These are phyloP conservation scores for Aphelinus atriplicis DNA, from an alignment of 1,140 invertebrate genomes.

Conservation along the genomic window DNA sequence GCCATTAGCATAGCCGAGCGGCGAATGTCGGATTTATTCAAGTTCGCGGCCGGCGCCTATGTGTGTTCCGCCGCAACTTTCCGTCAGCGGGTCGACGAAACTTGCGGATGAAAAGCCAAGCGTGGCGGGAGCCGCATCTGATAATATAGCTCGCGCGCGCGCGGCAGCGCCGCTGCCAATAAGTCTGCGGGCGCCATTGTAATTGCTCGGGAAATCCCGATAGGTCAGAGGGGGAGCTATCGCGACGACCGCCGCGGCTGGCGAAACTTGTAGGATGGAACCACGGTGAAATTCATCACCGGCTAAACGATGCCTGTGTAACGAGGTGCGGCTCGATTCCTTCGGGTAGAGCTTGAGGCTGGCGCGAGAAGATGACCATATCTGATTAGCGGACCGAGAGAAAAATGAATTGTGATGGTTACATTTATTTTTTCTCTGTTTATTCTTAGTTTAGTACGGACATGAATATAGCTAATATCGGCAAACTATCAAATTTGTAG, in stretches of 20 bases:
- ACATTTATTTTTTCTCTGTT: too few species aligned
- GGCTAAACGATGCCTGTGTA: too few species aligned
- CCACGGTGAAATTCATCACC: too few species aligned
- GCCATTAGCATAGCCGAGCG: slow-evolving; percentile 31
- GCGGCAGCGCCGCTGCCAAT: not conserved
- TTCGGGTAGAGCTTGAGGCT: too few species aligned
- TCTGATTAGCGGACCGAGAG: too few species aligned
- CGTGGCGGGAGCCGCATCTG: slow-evolving; percentile 14
- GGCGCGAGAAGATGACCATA: too few species aligned
- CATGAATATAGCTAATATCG: too few species aligned
- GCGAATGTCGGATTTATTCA: slow-evolving; percentile 6
- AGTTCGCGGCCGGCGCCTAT: not conserved
- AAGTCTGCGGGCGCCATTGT: slow-evolving; percentile 15
- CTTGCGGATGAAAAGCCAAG: slow-evolving; percentile 28
- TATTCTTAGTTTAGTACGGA: too few species aligned
- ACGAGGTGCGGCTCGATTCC: too few species aligned
- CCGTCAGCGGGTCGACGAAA: not conserved
- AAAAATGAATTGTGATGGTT: too few species aligned
- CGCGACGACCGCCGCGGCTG: not conserved
- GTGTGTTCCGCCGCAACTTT: slow-evolving; percentile 19
- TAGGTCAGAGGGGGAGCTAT: not conserved
- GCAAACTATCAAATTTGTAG: too few species aligned
- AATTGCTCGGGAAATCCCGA: slow-evolving; percentile 26
- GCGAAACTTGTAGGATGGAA: slow-evolving; percentile 1
- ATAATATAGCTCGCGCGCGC: slow-evolving; percentile 20